Percentiles rank a stretch among this genome's conserved stretches.
These are phyloP conservation scores for Diuraphis noxia DNA, from an alignment of 1,140 invertebrate genomes.

Conservation along the genomic window DNA sequence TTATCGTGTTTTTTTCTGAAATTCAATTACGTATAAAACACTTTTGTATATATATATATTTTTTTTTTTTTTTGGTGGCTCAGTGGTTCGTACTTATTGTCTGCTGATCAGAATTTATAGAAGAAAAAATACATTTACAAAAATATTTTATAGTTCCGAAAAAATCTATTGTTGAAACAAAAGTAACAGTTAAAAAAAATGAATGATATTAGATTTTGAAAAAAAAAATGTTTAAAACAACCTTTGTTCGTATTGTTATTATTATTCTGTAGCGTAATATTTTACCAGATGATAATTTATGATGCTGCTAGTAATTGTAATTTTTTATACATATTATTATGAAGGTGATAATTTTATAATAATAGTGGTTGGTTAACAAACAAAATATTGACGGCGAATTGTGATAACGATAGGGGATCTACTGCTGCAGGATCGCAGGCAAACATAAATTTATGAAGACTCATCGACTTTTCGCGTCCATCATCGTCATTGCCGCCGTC, in stretches of 20 bases:
- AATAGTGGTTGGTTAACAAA: background rate
- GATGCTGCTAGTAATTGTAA: background rate
- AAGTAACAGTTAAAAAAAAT: background rate
- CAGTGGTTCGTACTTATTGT: background rate
- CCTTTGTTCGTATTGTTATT: background rate
- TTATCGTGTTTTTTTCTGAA: background rate
- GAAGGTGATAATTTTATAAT: background rate
- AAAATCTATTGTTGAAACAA: conserved; percentile 2
- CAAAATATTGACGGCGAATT: background rate
- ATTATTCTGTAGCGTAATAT: background rate
- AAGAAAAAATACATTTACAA: background rate
- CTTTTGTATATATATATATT: too few species aligned
- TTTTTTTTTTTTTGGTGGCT: background rate
- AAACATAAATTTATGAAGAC: background rate
- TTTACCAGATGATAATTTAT: background rate
- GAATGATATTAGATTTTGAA: background rate
- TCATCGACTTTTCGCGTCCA: background rate
- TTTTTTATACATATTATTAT: background rate
- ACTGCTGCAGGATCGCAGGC: background rate
- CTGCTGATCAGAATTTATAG: background rate
- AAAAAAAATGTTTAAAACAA: background rate
- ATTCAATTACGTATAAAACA: conserved; percentile 23
- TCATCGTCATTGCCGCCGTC: background rate
- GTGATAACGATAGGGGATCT: too few species aligned
- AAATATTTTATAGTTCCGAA: background rate